Base-by-base conservation (phyloP, 2,113 vertebrate species). In the Atrichornis clamosus region DNA sequence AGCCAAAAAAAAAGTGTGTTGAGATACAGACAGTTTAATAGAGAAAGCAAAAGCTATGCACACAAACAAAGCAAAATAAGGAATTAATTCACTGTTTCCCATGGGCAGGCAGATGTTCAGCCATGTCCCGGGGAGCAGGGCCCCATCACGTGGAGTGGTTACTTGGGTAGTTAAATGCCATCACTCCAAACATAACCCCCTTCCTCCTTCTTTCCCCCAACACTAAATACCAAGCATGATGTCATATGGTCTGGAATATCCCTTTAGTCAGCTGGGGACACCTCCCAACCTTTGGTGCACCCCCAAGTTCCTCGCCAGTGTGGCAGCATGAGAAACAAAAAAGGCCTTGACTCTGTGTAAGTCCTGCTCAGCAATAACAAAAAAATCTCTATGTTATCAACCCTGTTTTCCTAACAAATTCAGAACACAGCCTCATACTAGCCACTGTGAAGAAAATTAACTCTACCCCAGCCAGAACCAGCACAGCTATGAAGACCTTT, bases 281-380 rank as follows among this genome's bases (percentile, higher is more conserved):
- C 13, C 7, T 75, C 46, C 11, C 44, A 52, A 6, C 13, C 15
- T 52, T 12, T 37, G 4, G 14, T 20, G 20, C 7, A 37, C 5
- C 32, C 37, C 22, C 60, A 37, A 3, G 3, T 33, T 58, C 46
- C 13, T 30, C 39, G 39, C 7, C 4, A 46, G 7, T 0, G 0
- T 26, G 39, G 28, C 39, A 39, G 28, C 7, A 39, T 20, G 9
- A 30, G 53, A 39, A 52, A 6, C 28, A 60, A 23, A 60, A 67
- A 46, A 4, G 8, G 14, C 11, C 24, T 60, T 60, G 53, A 6
- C 39, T 64, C 41, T 82, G 7, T 9, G 5, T 41, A 41, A 75
- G 23, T 19, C 11, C 16, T 59, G 28, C 33, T 24, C 23, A 75
- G 3, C 13, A 53, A 7, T n/a, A 52, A 24, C 22, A 52, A 20